phyloP scores from a whole-genome alignment of 2,113 vertebrate species.

The Gallinago media region DNA sequence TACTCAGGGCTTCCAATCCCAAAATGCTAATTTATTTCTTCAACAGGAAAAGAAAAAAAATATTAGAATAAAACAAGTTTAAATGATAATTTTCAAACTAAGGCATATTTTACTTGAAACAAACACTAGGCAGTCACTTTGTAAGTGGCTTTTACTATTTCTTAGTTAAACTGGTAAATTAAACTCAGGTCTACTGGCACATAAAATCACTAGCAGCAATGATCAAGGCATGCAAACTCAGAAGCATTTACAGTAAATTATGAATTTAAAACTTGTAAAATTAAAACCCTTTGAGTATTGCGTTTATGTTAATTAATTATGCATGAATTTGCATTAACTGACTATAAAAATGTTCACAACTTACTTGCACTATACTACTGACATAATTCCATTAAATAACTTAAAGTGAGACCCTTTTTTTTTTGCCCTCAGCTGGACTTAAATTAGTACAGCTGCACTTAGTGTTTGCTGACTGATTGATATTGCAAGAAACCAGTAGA shows the following conservation, averaged over 20 bases:
- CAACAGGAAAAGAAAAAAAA: conserved; percentile 35
- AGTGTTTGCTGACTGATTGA: conserved; percentile 39
- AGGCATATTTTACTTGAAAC: conserved; percentile 74
- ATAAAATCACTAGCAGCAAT: conserved; percentile 84
- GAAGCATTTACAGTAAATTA: conserved; percentile 82
- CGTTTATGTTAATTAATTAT: conserved; percentile 57
- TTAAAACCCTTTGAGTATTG: conserved; percentile 84
- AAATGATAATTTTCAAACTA: conserved; percentile 64
- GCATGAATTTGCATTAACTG: conserved; percentile 67
- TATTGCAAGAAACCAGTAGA: conserved; percentile 48
- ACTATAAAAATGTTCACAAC: conserved; percentile 60
- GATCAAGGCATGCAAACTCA: conserved; percentile 82
- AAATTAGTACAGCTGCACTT: conserved; percentile 22
- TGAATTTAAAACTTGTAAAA: conserved; percentile 73
- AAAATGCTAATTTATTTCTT: conserved; percentile 67
- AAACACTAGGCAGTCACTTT: conserved; percentile 81
- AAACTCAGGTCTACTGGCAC: conserved; percentile 81
- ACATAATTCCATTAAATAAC: conserved; percentile 50
- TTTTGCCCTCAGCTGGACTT: neutral
- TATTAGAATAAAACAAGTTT: conserved; percentile 17
- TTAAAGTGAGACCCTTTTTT: conserved; percentile 31
- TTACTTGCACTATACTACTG: conserved; percentile 48
- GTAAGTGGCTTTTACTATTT: conserved; percentile 84
- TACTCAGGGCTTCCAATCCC: conserved; percentile 86
- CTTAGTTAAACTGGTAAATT: conserved; percentile 79